Evolutionary conservation across 2,113 vertebrate species (phyloP).

Genomic region (Cynocephalus volans): DNA sequence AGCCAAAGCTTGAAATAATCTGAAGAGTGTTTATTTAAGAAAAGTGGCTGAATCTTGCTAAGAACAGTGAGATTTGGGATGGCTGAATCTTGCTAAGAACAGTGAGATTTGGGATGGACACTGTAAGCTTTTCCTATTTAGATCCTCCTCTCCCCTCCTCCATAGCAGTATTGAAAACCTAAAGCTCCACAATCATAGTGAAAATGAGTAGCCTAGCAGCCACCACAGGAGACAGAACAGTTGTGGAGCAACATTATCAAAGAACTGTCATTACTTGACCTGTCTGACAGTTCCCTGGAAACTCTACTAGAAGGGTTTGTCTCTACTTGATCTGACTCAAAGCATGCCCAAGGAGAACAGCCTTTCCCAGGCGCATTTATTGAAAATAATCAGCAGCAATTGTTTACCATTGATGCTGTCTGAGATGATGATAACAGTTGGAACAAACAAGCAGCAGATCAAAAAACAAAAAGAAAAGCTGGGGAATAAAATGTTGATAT

Average conservation of each 20-base stretch:
- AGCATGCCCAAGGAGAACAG: neutral
- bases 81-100: neutral
- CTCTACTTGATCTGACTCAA: conserved; percentile 32
- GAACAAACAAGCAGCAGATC: too few relatives aligned
- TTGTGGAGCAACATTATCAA: neutral
- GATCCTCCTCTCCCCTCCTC: neutral
- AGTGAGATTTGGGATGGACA: neutral
- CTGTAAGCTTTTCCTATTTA: neutral
- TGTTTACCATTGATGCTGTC: too few relatives aligned
- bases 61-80: neutral
- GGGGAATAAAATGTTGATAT: too few relatives aligned
- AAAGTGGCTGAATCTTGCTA: neutral
- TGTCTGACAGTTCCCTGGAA: neutral
- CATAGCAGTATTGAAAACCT: neutral
- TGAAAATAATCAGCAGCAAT: neutral
- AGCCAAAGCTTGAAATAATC: neutral
- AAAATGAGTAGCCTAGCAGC: neutral
- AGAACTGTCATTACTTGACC: neutral
- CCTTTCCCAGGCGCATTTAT: neutral
- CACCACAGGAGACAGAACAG: neutral
- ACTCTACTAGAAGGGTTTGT: neutral
- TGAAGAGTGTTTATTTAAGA: neutral
- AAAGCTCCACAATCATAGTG: neutral
- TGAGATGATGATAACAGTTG: too few relatives aligned
- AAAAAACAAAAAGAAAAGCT: too few relatives aligned